Conservation (phyloP, 2,888 invertebrate genomes). For the Drosophila flavopinicola region DNA sequence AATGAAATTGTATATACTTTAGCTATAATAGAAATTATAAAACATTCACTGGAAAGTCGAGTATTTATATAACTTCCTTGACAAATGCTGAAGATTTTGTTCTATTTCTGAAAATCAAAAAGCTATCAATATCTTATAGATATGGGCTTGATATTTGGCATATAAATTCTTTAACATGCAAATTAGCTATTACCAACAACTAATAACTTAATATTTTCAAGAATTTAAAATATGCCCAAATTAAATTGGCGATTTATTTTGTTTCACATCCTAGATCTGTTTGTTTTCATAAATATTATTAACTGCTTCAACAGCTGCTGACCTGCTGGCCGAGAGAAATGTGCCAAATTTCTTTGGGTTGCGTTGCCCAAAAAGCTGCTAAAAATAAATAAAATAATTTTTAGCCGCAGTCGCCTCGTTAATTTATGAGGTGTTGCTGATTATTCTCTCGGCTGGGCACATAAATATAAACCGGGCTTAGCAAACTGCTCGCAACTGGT, state of each 20-base stretch:
- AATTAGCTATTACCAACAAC: no score
- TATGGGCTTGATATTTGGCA: no score
- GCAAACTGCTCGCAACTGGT: slow-evolving; percentile 19
- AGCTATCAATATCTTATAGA: no score
- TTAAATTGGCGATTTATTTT: not conserved
- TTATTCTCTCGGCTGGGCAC: slow-evolving; percentile 59
- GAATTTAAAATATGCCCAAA: no score
- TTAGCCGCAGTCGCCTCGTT: slow-evolving; percentile 13
- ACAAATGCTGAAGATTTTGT: no score
- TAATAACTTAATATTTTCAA: no score
- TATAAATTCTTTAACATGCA: no score
- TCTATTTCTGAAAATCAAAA: no score
- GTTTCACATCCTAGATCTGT: not conserved
- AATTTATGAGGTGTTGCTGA: slow-evolving; percentile 78
- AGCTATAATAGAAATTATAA: no score
- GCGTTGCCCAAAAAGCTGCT: slow-evolving; percentile 1
- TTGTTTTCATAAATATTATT: slow-evolving; percentile 10
- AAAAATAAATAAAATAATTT: slow-evolving; percentile 22
- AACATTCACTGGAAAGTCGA: no score
- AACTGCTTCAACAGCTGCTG: slow-evolving; percentile 13
- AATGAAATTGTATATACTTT: no score
- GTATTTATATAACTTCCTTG: no score
- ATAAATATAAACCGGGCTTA: slow-evolving; percentile 59
- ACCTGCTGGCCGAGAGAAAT: slow-evolving; percentile 8
- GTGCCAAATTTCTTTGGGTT: slow-evolving; percentile 1